Conservation (phyloP, 2,113 vertebrate species). For the Gallinago paraguaiae region DNA sequence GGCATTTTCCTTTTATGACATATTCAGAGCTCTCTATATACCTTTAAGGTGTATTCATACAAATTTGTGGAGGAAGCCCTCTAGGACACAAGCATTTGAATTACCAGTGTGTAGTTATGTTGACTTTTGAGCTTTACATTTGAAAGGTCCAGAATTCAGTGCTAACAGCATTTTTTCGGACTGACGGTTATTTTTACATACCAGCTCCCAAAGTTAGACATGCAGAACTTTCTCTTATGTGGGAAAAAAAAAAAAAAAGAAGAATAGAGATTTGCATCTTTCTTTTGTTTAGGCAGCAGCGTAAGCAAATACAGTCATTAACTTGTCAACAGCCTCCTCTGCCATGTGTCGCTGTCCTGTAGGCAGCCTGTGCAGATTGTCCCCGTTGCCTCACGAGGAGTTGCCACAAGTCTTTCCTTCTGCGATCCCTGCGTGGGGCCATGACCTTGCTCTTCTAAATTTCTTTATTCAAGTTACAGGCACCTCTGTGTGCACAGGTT, state of each 20-base stretch:
- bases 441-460: background rate
- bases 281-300: background rate
- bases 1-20: background rate
- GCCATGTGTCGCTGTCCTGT: conserved; percentile 52
- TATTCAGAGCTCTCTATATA: background rate
- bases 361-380: background rate
- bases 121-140: background rate
- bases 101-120: background rate
- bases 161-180: background rate
- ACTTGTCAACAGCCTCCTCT: background rate
- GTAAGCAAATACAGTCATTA: background rate
- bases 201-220: background rate
- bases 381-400: background rate
- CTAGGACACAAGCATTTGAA: background rate
- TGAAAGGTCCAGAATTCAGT: background rate
- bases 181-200: background rate
- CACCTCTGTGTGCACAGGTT: background rate
- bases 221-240: background rate
- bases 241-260: background rate
- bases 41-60: background rate
- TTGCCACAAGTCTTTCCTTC: background rate
- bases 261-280: background rate
- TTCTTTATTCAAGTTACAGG: conserved; percentile 44
- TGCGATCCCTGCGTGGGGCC: rapidly evolving
- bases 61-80: background rate